Evolutionary conservation across 2,797 vertebrate species (phyloP), one percentile per base, ranked within the genome.

Genomic region (Acridotheres tristis): DNA sequence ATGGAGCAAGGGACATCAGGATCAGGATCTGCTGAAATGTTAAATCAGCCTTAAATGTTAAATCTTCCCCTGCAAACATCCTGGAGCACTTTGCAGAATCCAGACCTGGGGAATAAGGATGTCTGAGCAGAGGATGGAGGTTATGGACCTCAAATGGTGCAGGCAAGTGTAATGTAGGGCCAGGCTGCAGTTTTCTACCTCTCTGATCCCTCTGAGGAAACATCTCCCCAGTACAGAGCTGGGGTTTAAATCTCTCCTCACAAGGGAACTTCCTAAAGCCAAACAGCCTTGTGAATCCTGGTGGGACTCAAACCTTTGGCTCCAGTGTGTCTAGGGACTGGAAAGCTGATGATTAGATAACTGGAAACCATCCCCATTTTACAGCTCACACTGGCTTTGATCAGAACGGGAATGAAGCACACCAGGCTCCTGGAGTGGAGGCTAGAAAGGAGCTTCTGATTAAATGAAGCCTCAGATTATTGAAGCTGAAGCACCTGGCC

Each of bases 301-400:
- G 45, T 86, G 92, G 94, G 77, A 87, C 67, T 73, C 55, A 73
- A 47, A 1, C 13, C 59, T 67, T 88, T 53, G 95, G 96, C 95
- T 96, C 94, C 93, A 42, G 69, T 0, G 9, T 91, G 94, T 94
- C 94, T 93, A 13, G 72, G 86, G 85, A 54, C 90, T 62, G 89
- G 7, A 50, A 48, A 94, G 93, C 90, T 82, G 83, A 89, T 74
- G 96, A 96, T 96, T 90, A 94, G 89, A 95, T 95, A 95, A 78
- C 50, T 73, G 75, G 12, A 85, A 96, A 73, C 79, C 80, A 53
- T 59, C 83, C 59, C 73, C 5, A 4, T 30, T 81, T 95, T 86
- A 91, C 88, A 57, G 80, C 86, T 66, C 34, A 0, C 0, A 0
- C 53, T 89, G 78, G 30, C 93, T 96, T 94, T 94, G 93, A 85